Conservation (phyloP, 2,113 vertebrate species). For the Phalacrocorax pelagicus region DNA sequence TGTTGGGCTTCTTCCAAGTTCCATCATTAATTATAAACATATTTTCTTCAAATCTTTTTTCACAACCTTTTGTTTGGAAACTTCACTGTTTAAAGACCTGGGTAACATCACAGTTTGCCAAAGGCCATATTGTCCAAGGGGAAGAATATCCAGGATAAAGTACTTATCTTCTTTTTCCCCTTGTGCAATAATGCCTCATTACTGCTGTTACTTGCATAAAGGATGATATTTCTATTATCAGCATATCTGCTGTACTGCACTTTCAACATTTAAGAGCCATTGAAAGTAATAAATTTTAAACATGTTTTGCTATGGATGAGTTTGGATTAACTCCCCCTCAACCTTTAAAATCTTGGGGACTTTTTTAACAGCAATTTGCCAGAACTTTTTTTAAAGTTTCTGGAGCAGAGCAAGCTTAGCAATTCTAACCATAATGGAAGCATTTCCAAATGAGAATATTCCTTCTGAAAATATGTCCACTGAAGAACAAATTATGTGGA, state of each 20-base stretch:
- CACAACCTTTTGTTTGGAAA: slow-evolving; percentile 36
- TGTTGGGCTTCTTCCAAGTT: slow-evolving; percentile 40
- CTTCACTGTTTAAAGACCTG: slow-evolving; percentile 20
- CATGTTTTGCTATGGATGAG: background rate
- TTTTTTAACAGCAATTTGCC: background rate
- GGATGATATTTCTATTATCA: background rate
- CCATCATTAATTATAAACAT: slow-evolving; percentile 28
- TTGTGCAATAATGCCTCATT: background rate
- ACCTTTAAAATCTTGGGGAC: background rate
- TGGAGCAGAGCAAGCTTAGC: background rate
- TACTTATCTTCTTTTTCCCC: background rate
- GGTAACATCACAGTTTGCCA: slow-evolving; percentile 11
- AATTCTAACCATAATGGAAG: background rate
- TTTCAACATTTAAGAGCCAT: background rate
- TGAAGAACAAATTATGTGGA: background rate
- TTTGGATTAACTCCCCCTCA: background rate
- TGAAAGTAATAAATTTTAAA: slow-evolving; percentile 13
- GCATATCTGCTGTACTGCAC: background rate
- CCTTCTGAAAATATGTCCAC: background rate
- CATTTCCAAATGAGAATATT: background rate
- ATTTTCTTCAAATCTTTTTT: slow-evolving; percentile 47
- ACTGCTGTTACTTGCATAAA: background rate
- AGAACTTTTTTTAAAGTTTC: background rate
- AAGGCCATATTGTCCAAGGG: background rate
- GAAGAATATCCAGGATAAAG: background rate